These are phyloP conservation scores for Momotus momota DNA, from an alignment of 2,797 vertebrate species.

Conservation along the genomic window DNA sequence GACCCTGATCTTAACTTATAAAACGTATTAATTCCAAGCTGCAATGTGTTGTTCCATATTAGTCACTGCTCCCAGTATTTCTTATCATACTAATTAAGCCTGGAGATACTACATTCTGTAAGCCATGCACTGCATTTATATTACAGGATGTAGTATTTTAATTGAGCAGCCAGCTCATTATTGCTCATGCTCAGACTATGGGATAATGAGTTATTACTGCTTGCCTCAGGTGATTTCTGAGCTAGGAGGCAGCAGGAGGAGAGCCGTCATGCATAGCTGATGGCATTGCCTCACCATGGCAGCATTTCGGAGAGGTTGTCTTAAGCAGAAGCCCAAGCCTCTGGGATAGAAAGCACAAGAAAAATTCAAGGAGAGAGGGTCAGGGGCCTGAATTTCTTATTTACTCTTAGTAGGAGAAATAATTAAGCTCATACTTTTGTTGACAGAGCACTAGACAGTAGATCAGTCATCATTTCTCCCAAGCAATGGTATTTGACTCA, in stretches of 20 bases:
- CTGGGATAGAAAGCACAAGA: background rate
- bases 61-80: background rate
- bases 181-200: background rate
- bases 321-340: background rate
- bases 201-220: constrained; percentile 19
- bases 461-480: background rate
- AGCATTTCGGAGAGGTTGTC: background rate
- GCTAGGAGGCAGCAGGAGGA: background rate
- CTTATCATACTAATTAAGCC: constrained; percentile 11
- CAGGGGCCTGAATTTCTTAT: background rate
- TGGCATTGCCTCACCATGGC: background rate
- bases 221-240: constrained; percentile 21
- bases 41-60: background rate
- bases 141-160: constrained; percentile 13
- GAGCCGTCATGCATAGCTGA: background rate
- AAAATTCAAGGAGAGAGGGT: background rate
- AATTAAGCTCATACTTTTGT: background rate
- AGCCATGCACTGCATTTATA: background rate
- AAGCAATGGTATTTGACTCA: background rate
- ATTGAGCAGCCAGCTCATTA: constrained; percentile 1
- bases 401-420: background rate
- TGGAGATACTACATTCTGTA: background rate
- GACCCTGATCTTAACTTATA: background rate
- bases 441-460: background rate
- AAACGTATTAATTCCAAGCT: background rate